phyloP scores from a whole-genome alignment of 2,797 vertebrate species.

The Choloepus didactylus region DNA sequence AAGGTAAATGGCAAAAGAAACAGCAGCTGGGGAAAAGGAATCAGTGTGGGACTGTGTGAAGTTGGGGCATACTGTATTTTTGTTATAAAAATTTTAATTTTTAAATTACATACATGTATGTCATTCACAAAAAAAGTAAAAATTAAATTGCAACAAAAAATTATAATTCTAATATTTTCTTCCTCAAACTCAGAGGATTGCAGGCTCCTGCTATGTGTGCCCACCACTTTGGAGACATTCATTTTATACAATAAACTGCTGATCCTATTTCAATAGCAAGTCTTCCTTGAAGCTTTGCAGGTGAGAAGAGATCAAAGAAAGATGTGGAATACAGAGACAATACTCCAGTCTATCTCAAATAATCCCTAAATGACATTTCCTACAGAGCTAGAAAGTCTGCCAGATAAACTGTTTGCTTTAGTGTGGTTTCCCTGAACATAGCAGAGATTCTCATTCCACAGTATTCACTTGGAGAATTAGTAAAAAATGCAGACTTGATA shows the following conservation, averaged over 20 bases:
- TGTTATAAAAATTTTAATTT: background rate
- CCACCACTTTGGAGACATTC: background rate
- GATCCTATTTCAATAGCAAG: conserved; percentile 13
- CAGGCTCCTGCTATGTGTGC: background rate
- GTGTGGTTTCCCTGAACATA: background rate
- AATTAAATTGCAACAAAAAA: background rate
- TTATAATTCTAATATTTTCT: conserved; percentile 24
- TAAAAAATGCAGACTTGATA: background rate
- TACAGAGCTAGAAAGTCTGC: background rate
- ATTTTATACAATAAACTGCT: conserved; percentile 7
- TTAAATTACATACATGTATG: background rate
- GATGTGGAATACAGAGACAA: background rate
- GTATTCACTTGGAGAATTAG: background rate
- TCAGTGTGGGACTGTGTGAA: background rate
- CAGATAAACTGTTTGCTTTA: background rate
- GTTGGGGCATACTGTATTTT: background rate
- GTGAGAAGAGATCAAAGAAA: background rate
- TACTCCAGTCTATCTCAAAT: background rate
- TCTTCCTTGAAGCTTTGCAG: background rate
- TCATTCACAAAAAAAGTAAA: background rate
- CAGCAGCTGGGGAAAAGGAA: background rate
- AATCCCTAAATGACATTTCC: background rate
- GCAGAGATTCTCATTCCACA: background rate
- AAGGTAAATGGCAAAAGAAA: background rate
- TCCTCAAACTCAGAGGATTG: background rate